Evolutionary conservation across 2,797 vertebrate species (phyloP).

Genomic region (Nannoperca obscura): DNA sequence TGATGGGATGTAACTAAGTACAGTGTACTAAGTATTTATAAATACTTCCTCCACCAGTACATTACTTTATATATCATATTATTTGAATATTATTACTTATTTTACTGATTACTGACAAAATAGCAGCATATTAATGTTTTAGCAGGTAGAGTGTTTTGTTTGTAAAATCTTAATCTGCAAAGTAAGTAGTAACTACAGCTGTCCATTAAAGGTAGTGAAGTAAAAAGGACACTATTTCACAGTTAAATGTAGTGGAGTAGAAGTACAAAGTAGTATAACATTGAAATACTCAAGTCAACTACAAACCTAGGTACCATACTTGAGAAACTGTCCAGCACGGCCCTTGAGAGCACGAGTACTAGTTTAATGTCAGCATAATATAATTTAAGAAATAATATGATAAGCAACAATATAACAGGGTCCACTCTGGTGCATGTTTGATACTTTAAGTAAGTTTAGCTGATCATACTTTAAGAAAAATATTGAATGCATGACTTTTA

Average conservation of each 20-base stretch:
- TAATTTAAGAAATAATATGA: background rate
- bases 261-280: background rate
- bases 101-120: background rate
- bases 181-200: background rate
- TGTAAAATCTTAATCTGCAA: background rate
- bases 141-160: background rate
- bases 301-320: background rate
- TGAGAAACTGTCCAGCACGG: background rate
- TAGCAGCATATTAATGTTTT: background rate
- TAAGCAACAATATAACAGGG: background rate
- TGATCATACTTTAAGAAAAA: too few relatives aligned
- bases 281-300: background rate
- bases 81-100: background rate
- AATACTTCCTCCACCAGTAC: background rate
- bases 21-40: too few relatives aligned
- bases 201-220: background rate
- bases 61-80: background rate
- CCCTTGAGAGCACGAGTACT: background rate
- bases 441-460: background rate
- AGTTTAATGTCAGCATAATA: background rate
- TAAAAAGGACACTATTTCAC: background rate
- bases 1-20: background rate
- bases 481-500: background rate
- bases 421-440: background rate
- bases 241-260: background rate